Base-by-base conservation (phyloP, 2,888 invertebrate species). In the Lasioglossum oenotherae region DNA sequence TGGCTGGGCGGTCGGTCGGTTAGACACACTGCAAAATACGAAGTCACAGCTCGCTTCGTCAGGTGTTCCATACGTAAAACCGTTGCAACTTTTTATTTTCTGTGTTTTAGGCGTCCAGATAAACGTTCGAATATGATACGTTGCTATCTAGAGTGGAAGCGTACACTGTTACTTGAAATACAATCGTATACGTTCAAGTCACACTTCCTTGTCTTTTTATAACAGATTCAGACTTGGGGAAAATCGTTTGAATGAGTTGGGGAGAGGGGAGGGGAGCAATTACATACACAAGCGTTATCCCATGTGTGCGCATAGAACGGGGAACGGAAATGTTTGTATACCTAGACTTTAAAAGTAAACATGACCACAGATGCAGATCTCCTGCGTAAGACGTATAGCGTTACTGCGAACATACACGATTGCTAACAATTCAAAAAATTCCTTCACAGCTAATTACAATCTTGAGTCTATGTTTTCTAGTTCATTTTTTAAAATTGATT, bases 81-180 rank as follows among this genome's bases (percentile, higher is more conserved):
- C 46, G 73, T 79, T 49, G 64, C 57, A 46, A 57, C 35, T 49
- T 23, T n/a, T 72, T 74, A 81, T 64, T 80, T 69, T 74, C 35
- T 46, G 67, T 31, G 31, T 71, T 80, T 83, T 64, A 69, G 38
- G 44, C 75, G 49, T 49, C 31, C 19, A 49, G 49, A 57, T 12
- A 77, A 78, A 35, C 14, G 67, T 75, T 73, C 57, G 35, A 14
- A 74, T 77, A 69, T 31, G 41, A 82, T 74, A 35, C 72, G 78
- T 23, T 41, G n/a, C 41, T 46, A 67, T 49, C 38, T 69, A 80
- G 31, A 23, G 75, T 77, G 75, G 44, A 72, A 82, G 64, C 79
- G 73, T 86, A 81, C 75, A 67, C 27, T 16, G 35, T 84, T 80
- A 31, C 16, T 74, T 44, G 85, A 85, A 85, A 86, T 85, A 81